A percentile compares a stretch with the other conserved stretches of the same genome.
Conservation (phyloP, 2,888 invertebrate species). For the Beris chalybata region DNA sequence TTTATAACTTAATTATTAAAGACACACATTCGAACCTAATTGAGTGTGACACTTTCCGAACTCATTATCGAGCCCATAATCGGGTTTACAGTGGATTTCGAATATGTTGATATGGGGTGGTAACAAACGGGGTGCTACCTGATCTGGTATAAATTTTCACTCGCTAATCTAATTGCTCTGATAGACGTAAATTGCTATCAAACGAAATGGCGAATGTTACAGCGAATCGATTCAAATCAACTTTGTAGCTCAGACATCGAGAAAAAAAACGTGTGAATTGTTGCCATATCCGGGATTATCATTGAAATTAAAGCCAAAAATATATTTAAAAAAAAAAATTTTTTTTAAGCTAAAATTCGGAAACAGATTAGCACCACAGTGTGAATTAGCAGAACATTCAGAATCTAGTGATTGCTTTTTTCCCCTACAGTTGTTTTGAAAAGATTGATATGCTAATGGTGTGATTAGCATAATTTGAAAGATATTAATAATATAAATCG, state of each 20-base stretch:
- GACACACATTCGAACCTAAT: conserved; percentile 20
- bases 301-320: conserved; percentile 3
- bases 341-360: not conserved
- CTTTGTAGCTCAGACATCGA: no score
- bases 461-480: no score
- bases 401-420: conserved; percentile 8
- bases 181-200: no score
- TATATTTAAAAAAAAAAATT: not conserved
- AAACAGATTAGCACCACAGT: not conserved
- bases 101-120: no score
- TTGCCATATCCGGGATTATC: conserved; percentile 16
- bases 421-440: not conserved
- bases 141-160: no score
- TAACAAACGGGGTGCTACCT: no score
- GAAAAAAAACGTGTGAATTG: conserved; percentile 7
- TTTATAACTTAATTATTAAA: conserved; percentile 25
- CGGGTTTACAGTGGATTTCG: no score
- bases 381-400: conserved; percentile 16
- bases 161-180: no score
- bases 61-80: not conserved
- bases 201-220: no score
- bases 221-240: no score
- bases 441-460: not conserved
- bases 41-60: conserved; percentile 17
- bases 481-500: no score